A percentile compares a stretch with the other conserved stretches of the same genome.
Evolutionary conservation across 2,113 vertebrate genomes (phyloP).

Genomic region (Saccopteryx leptura): DNA sequence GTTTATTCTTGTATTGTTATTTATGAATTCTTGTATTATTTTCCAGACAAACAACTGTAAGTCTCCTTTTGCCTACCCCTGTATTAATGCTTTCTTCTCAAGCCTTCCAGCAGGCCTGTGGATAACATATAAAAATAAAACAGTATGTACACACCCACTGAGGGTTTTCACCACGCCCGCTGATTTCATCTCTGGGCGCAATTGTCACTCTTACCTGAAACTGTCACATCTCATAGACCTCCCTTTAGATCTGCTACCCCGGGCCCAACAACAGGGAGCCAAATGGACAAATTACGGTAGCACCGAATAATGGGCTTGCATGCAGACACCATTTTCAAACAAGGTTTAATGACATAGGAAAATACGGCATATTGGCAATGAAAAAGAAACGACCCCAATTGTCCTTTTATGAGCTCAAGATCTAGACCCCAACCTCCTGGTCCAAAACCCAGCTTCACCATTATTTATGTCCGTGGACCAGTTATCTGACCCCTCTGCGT

Average conservation of each 20-base stretch:
- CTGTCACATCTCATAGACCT: not conserved
- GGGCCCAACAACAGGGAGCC: not conserved
- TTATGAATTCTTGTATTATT: not conserved
- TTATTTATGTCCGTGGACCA: not conserved
- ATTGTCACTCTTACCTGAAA: not conserved
- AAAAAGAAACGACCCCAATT: not conserved
- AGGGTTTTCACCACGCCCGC: not conserved
- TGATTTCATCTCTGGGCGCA: conserved; percentile 13
- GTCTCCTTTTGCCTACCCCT: not conserved
- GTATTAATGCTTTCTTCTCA: not conserved
- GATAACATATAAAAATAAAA: not conserved
- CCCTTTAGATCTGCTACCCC: not conserved
- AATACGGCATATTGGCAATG: not conserved
- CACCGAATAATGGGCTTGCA: not conserved
- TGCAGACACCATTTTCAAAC: not conserved
- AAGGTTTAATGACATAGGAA: not conserved
- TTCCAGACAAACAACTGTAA: not conserved
- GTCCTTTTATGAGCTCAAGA: not conserved
- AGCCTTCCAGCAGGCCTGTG: not conserved
- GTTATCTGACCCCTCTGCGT: not conserved
- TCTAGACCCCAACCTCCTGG: not conserved
- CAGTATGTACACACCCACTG: not conserved
- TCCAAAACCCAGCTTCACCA: not conserved
- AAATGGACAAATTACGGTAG: rapidly evolving
- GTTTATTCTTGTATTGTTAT: not conserved